Conservation (phyloP, 2,113 vertebrate species). For the Pipa parva region DNA sequence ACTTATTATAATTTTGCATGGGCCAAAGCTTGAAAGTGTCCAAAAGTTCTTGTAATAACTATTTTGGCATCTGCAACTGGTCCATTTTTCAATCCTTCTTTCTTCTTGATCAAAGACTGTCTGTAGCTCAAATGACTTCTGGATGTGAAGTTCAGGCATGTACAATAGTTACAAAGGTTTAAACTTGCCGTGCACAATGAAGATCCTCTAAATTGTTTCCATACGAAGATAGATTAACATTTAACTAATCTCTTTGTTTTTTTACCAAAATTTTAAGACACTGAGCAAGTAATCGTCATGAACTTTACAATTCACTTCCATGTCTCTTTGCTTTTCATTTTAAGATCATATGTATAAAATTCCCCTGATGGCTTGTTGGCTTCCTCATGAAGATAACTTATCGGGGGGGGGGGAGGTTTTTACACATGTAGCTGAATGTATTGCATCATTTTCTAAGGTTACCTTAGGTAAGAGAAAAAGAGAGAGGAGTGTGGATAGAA, state of each 20-base stretch:
- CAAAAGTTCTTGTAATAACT: conserved; percentile 39
- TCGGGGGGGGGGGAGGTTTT: too few relatives aligned
- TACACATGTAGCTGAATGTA: not conserved
- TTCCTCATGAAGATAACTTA: not conserved
- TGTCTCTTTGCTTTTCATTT: not conserved
- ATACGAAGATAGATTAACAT: conserved; percentile 35
- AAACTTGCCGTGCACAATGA: conserved; percentile 18
- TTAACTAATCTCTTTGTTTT: conserved; percentile 30
- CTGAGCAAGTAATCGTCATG: not conserved
- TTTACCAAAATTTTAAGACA: conserved; percentile 26
- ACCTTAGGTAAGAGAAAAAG: not conserved
- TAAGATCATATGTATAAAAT: not conserved
- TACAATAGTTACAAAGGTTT: conserved; percentile 31
- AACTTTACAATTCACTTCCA: not conserved
- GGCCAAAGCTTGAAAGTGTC: conserved; percentile 21
- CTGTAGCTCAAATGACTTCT: conserved; percentile 37
- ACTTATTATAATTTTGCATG: conserved; percentile 15
- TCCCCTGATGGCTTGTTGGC: not conserved
- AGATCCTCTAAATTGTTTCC: conserved; percentile 39
- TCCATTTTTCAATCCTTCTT: conserved; percentile 33
- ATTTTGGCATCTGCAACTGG: conserved; percentile 28
- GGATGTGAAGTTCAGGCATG: conserved; percentile 33
- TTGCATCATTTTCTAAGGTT: not conserved
- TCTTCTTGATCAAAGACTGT: conserved; percentile 33
- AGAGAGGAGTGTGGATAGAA: too few relatives aligned